phyloP scores from a whole-genome alignment of 1,140 invertebrate species.

The Leptopilina clavipes region DNA sequence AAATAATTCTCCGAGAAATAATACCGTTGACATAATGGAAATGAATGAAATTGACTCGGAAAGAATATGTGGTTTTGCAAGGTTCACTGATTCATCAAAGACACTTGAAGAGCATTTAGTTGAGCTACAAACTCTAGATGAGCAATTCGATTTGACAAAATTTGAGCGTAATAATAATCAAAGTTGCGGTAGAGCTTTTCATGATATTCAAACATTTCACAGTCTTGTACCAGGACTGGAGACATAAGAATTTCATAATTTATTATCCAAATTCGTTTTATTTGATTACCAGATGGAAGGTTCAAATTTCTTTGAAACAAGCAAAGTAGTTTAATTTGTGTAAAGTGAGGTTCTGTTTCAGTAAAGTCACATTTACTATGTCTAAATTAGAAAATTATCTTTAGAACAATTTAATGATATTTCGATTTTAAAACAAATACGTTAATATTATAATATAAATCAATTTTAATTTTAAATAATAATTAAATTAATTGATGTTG shows the following conservation, averaged over 20 bases:
- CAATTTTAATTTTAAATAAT: no score
- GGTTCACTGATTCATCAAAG: conserved; percentile 64
- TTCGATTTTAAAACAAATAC: background rate
- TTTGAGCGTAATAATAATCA: conserved; percentile 70
- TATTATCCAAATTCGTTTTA: no score
- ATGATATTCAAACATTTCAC: conserved; percentile 83
- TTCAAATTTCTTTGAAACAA: no score
- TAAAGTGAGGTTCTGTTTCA: no score
- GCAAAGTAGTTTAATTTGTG: no score
- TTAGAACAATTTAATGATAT: no score
- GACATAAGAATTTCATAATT: conserved; percentile 72
- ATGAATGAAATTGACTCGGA: conserved; percentile 67
- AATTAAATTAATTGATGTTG: no score
- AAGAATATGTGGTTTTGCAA: conserved; percentile 68
- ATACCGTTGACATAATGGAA: conserved; percentile 62
- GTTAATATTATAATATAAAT: no score
- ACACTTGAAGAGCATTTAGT: conserved; percentile 67
- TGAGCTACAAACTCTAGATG: conserved; percentile 67
- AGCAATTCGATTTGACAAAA: conserved; percentile 70
- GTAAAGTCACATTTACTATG: no score
- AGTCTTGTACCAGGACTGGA: conserved; percentile 82
- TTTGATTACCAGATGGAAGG: no score
- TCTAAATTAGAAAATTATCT: no score
- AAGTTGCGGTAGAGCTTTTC: conserved; percentile 81
- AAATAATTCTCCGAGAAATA: conserved; percentile 50